Base-by-base conservation (phyloP, 2,888 invertebrate species). In the Acanthosepion lycidas region DNA sequence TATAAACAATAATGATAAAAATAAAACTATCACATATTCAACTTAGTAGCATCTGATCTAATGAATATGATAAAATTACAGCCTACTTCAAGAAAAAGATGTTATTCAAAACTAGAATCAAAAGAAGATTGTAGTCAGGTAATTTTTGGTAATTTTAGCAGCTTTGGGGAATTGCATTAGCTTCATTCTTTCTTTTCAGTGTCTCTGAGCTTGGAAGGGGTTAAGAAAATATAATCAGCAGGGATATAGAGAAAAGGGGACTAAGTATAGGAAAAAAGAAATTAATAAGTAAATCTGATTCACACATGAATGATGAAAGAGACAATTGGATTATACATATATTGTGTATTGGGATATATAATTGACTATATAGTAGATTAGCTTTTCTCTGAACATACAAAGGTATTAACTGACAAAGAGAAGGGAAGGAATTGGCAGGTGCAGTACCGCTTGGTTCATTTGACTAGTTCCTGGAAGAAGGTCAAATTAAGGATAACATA, bases 381-480 rank as follows among this genome's bases (percentile, higher is more conserved):
- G 28, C 64, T 78, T n/a, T n/a, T 78, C 28, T 78, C 78, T 78
- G 15, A 78, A n/a, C 33, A 78, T 78, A 33, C 78, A 78, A 78
- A 78, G 78, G 78, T 78, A 78, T 78, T 78, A 78, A 78, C n/a
- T 28, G 28, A 78, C 78, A 78, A 78, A 78, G 78, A 78, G 78
- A 78, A 78, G 78, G 78, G 78, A n/a, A 78, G 78, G 78, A 78
- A 12, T 5, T 78, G 78, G 78, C 78, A 78, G 78, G 78, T 78
- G n/a, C n/a, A 33, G 33, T 18, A 78, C 78, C n/a, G 78, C 28
- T 78, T 78, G 78, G 78, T 78, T 78, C 78, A n/a, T 78, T 78
- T 78, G 78, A 8, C n/a, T 78, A 23, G n/a, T 78, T 78, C 78
- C n/a, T 78, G 33, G 78, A 78, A 78, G 78, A 78, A 78, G n/a